Conservation (phyloP, 2,797 vertebrate species). For the Varecia variegata region DNA sequence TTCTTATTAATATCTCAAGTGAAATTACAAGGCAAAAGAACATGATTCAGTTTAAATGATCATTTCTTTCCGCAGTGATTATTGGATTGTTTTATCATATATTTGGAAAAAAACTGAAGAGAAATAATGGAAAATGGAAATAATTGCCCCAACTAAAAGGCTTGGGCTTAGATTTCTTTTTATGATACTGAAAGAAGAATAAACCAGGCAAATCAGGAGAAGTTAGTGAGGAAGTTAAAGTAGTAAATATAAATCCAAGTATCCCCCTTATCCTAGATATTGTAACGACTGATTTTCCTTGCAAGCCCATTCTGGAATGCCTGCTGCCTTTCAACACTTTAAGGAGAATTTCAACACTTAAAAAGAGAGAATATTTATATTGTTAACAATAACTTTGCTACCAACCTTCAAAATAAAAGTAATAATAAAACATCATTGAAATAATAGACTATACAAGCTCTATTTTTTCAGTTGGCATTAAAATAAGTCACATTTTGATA, state of each 20-base stretch:
- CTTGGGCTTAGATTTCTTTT: constrained; percentile 55
- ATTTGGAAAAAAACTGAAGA: constrained; percentile 68
- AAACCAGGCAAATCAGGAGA: constrained; percentile 44
- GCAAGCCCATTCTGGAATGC: constrained; percentile 71
- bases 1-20: constrained; percentile 62
- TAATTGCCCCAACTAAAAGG: constrained; percentile 58
- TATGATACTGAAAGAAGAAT: constrained; percentile 60
- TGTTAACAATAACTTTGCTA: constrained; percentile 67
- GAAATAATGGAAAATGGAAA: constrained; percentile 61
- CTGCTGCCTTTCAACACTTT: constrained; percentile 73
- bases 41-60: constrained; percentile 68
- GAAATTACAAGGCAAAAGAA: constrained; percentile 74
- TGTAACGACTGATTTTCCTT: constrained; percentile 54
- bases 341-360: constrained; percentile 76
- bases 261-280: constrained; percentile 53
- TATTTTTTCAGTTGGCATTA: constrained; percentile 78
- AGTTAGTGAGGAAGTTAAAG: constrained; percentile 67
- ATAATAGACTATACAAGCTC: constrained; percentile 67
- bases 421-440: constrained; percentile 72
- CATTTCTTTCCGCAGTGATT: constrained; percentile 64
- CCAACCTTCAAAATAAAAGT: constrained; percentile 73
- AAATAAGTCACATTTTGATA: constrained; percentile 73
- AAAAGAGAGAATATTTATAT: constrained; percentile 74
- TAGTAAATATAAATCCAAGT: constrained; percentile 67
- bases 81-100: constrained; percentile 55